phyloP scores from a whole-genome alignment of 1,140 invertebrate genomes.

The Formica selysi region DNA sequence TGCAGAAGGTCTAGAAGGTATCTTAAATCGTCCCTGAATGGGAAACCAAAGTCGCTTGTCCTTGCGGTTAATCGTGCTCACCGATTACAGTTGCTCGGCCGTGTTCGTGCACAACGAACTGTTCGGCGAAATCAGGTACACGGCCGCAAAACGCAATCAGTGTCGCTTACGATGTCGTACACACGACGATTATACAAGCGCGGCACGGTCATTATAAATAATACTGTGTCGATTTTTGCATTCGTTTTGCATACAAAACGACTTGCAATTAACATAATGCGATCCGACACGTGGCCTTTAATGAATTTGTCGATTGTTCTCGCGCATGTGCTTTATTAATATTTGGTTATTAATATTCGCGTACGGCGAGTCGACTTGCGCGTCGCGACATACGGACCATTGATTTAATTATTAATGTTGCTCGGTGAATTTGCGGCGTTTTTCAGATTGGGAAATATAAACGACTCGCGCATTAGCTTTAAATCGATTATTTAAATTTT shows the following conservation, averaged over 20 bases:
- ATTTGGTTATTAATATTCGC: constrained; percentile 40
- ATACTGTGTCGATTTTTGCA: constrained; percentile 37
- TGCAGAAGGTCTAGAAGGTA: background rate
- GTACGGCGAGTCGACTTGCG: background rate
- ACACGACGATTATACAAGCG: constrained; percentile 25
- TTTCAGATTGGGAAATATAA: background rate
- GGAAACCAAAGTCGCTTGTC: constrained; percentile 33
- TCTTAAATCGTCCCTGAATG: constrained; percentile 17
- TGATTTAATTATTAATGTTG: constrained; percentile 43
- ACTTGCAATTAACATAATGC: constrained; percentile 52
- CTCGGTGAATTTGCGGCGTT: constrained; percentile 2
- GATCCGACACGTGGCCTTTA: constrained; percentile 36
- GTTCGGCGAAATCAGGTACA: constrained; percentile 53
- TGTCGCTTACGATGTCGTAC: constrained; percentile 53
- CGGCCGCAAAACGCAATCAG: constrained; percentile 54
- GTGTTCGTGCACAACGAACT: constrained; percentile 31
- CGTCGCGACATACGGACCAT: background rate
- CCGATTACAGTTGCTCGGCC: constrained; percentile 38
- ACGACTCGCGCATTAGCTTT: background rate
- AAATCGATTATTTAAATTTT: constrained; percentile 6
- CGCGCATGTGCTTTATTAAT: constrained; percentile 49
- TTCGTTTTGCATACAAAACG: constrained; percentile 42
- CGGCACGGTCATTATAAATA: constrained; percentile 50
- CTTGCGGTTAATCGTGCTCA: constrained; percentile 50
- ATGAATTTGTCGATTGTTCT: constrained; percentile 45